phyloP scores from a whole-genome alignment of 2,113 vertebrate species.

The Dunckerocampus dactyliophorus region DNA sequence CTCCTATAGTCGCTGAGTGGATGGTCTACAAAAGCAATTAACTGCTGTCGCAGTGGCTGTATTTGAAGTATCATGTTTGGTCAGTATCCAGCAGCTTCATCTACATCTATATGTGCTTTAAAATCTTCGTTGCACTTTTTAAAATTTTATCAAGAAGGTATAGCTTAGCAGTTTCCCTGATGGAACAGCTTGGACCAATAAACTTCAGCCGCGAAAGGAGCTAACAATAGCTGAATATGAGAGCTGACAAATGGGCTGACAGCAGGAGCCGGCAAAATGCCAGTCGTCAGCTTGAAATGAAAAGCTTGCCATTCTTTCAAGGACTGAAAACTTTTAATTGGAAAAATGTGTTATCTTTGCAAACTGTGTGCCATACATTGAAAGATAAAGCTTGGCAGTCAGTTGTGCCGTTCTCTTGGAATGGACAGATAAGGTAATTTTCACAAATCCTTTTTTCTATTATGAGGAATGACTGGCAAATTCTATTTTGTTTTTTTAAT shows the following conservation, averaged over 20 bases:
- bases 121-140: too few species aligned
- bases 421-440: neutral
- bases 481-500: neutral
- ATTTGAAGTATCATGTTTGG: too few species aligned
- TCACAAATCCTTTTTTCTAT: too few species aligned
- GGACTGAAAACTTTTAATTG: slow-evolving; percentile 1
- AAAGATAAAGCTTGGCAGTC: neutral
- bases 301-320: neutral
- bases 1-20: too few species aligned
- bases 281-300: neutral
- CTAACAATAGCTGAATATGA: neutral
- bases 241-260: neutral
- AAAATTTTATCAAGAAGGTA: too few species aligned
- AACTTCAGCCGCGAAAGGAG: neutral
- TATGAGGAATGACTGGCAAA: neutral
- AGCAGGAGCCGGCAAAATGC: neutral
- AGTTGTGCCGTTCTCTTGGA: neutral
- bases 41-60: too few species aligned
- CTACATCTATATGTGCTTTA: too few species aligned
- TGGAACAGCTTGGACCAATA: neutral
- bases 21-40: too few species aligned
- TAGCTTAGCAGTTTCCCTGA: neutral
- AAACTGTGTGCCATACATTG: neutral
- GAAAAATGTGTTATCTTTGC: neutral
- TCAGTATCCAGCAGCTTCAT: too few species aligned